Evolutionary conservation across 1,140 invertebrate genomes (phyloP).

Genomic region (Drosophila cardini): DNA sequence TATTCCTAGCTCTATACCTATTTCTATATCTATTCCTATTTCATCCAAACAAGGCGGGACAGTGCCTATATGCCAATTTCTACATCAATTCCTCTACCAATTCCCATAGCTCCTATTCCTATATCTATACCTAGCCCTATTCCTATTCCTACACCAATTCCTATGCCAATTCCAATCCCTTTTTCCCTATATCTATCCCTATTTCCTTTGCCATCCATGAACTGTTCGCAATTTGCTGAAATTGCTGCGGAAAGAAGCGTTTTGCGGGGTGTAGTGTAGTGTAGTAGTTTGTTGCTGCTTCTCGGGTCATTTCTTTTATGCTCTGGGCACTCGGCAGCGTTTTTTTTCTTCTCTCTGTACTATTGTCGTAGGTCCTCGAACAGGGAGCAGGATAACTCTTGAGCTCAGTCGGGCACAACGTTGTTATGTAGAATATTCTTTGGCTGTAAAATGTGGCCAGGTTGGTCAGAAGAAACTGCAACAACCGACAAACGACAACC

Average conservation of each 20-base stretch:
- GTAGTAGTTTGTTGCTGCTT: slow-evolving; percentile 46
- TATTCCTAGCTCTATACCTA: no score
- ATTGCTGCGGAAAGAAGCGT: slow-evolving; percentile 28
- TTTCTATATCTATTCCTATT: no score
- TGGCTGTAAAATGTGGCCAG: slow-evolving; percentile 49
- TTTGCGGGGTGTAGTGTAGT: not conserved
- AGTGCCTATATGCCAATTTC: no score
- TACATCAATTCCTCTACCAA: not conserved
- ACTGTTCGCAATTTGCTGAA: slow-evolving; percentile 48
- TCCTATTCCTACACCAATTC: not conserved
- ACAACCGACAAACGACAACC: slow-evolving; percentile 13
- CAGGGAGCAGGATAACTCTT: slow-evolving; percentile 47
- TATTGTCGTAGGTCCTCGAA: slow-evolving; percentile 78
- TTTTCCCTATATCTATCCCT: not conserved
- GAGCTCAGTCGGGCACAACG: slow-evolving; percentile 44
- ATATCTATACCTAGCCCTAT: not conserved
- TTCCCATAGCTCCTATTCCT: not conserved
- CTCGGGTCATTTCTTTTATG: slow-evolving; percentile 61
- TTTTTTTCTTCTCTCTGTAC: slow-evolving; percentile 46
- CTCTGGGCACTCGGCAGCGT: slow-evolving; percentile 10
- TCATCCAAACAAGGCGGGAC: no score
- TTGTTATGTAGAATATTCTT: not conserved
- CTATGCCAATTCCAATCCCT: not conserved
- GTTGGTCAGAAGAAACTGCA: slow-evolving; percentile 48
- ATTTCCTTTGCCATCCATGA: not conserved